phyloP scores from a whole-genome alignment of 2,113 vertebrate species.

The Oreamnos americanus region DNA sequence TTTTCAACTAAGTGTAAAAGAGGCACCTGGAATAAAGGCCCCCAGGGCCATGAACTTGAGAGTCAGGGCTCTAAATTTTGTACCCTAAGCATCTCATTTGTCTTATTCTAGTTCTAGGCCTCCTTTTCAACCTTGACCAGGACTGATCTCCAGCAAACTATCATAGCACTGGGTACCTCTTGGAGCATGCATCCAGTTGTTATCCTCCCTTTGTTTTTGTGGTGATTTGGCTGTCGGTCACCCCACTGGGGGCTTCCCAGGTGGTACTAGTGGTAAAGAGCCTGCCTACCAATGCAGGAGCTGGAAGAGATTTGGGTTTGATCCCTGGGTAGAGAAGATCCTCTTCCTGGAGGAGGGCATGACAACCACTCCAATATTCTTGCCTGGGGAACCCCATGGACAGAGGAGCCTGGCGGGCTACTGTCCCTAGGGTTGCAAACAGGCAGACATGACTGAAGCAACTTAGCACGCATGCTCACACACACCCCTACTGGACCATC shows the following conservation, averaged over 20 bases:
- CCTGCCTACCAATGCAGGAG: not conserved
- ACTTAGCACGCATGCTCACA: not conserved
- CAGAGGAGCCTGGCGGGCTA: not conserved
- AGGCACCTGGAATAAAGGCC: not conserved
- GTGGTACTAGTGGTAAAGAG: not conserved
- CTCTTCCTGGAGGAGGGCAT: not conserved
- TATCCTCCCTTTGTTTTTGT: not conserved
- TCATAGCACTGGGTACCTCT: not conserved
- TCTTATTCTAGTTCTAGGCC: not conserved
- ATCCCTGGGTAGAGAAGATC: not conserved
- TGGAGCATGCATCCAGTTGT: accelerated
- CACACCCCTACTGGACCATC: not conserved
- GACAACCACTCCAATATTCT: not conserved
- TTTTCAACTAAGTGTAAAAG: not conserved
- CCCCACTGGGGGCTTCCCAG: not conserved
- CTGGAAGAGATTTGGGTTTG: not conserved
- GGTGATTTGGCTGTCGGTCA: not conserved
- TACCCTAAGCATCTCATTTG: not conserved
- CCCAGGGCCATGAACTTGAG: not conserved
- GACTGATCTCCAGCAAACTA: not conserved
- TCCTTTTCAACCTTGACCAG: not conserved
- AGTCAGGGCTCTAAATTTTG: not conserved
- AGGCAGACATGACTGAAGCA: not conserved
- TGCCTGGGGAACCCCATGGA: not conserved
- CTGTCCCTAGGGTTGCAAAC: not conserved